Conservation (phyloP, 2,888 invertebrate species). For the Hemithea aestivaria region DNA sequence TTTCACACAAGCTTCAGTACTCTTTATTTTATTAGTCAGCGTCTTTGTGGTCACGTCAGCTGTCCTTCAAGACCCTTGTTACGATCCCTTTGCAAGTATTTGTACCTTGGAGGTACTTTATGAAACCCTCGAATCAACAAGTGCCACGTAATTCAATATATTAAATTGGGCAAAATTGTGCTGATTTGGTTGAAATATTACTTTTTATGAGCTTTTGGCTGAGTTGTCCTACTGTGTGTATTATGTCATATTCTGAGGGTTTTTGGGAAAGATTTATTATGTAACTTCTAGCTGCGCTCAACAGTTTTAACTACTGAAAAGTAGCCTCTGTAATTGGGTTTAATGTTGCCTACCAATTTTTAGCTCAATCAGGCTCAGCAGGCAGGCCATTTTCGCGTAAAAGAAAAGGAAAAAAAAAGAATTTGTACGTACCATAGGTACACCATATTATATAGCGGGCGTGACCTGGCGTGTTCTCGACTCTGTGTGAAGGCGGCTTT, state of each 20-base stretch:
- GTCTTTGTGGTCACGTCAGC: slow-evolving; percentile 52
- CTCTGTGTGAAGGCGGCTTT: no score
- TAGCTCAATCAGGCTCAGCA: no score
- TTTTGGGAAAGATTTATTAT: slow-evolving; percentile 19
- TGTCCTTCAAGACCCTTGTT: slow-evolving; percentile 55
- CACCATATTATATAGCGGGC: no score
- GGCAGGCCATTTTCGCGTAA: no score
- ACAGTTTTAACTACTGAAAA: no score
- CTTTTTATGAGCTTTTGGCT: slow-evolving; percentile 24
- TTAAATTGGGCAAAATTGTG: slow-evolving; percentile 27
- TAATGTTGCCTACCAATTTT: no score
- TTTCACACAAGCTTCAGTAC: slow-evolving; percentile 1
- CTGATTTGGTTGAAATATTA: slow-evolving; percentile 18
- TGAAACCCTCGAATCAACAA: slow-evolving; percentile 43
- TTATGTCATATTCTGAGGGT: background rate
- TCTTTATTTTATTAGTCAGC: slow-evolving; percentile 29
- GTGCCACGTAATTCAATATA: slow-evolving; percentile 41
- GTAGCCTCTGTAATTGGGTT: no score
- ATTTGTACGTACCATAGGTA: no score
- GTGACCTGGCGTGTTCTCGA: no score
- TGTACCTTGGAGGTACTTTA: slow-evolving; percentile 25
- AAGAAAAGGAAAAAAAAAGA: no score
- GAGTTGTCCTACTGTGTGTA: slow-evolving; percentile 5
- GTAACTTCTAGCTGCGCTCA: no score
- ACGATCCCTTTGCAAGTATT: slow-evolving; percentile 31